A percentile compares a stretch with the other conserved stretches of the same genome.
phyloP scores from a whole-genome alignment of 2,797 vertebrate species.

The Odontamblyopus rebecca region DNA sequence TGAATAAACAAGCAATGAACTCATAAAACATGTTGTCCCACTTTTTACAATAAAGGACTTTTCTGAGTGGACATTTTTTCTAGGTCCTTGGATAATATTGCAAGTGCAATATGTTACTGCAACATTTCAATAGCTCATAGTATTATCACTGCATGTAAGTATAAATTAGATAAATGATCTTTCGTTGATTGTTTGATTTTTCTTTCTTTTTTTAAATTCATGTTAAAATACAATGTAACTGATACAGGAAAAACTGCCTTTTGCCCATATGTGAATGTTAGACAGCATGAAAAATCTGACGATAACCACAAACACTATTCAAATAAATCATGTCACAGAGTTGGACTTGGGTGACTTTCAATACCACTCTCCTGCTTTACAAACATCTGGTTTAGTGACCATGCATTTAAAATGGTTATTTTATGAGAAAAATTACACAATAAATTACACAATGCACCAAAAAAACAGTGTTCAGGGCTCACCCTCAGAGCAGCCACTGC shows the following conservation, averaged over 20 bases:
- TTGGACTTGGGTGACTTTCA: too few species aligned
- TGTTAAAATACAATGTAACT: neutral
- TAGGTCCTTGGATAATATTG: too few species aligned
- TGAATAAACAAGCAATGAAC: neutral
- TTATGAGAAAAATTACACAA: neutral
- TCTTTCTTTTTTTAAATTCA: neutral
- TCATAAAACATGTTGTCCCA: neutral
- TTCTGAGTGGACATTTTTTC: too few species aligned
- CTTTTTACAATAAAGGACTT: too few species aligned
- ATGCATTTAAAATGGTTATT: neutral
- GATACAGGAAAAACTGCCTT: neutral
- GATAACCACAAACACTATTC: neutral
- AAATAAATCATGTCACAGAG: neutral
- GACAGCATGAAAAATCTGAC: too few species aligned
- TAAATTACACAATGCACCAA: neutral
- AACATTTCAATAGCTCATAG: too few species aligned
- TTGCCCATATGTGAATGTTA: neutral
- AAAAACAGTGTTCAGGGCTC: conserved; percentile 30
- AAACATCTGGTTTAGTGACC: neutral
- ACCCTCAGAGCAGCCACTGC: conserved; percentile 94
- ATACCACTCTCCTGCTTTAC: neutral
- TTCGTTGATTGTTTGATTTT: neutral
- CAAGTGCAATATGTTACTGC: too few species aligned
- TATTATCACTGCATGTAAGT: neutral
- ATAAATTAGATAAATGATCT: neutral